Evolutionary conservation across 2,797 vertebrate genomes (phyloP).

Genomic region (Gymnocypris eckloni): DNA sequence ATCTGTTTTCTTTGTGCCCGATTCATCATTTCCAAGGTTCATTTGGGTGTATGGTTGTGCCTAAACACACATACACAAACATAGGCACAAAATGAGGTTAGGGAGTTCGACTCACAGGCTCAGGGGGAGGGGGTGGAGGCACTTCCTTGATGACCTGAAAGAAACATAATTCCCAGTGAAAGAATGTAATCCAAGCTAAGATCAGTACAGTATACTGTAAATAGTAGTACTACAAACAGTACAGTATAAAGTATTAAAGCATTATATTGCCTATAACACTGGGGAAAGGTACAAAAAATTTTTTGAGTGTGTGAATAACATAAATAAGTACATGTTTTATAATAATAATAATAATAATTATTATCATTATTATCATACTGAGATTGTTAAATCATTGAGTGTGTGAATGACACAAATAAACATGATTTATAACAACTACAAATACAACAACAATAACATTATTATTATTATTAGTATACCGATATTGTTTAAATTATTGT

Average conservation of each 20-base stretch:
- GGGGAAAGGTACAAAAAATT: background rate
- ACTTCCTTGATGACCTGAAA: conserved; percentile 89
- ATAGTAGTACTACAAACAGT: background rate
- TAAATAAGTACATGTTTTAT: background rate
- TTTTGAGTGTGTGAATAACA: background rate
- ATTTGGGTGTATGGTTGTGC: background rate
- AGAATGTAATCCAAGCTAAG: conserved; percentile 32
- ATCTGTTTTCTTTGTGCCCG: background rate
- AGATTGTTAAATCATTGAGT: background rate
- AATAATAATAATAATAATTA: no score
- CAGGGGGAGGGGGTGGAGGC: conserved; percentile 83
- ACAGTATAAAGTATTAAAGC: background rate
- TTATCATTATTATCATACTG: no score
- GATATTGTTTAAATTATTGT: background rate
- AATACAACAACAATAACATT: background rate
- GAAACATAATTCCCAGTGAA: conserved; percentile 21
- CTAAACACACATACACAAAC: conserved; percentile 28
- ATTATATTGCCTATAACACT: background rate
- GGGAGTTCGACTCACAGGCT: conserved; percentile 81
- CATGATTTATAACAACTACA: background rate
- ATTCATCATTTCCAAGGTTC: conserved; percentile 25
- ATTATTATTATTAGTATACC: background rate
- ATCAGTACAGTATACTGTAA: background rate
- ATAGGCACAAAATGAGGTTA: conserved; percentile 8
- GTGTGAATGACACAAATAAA: background rate